These are phyloP conservation scores for Dicyrtomina minuta DNA, from an alignment of 2,888 invertebrate species.

Conservation along the genomic window DNA sequence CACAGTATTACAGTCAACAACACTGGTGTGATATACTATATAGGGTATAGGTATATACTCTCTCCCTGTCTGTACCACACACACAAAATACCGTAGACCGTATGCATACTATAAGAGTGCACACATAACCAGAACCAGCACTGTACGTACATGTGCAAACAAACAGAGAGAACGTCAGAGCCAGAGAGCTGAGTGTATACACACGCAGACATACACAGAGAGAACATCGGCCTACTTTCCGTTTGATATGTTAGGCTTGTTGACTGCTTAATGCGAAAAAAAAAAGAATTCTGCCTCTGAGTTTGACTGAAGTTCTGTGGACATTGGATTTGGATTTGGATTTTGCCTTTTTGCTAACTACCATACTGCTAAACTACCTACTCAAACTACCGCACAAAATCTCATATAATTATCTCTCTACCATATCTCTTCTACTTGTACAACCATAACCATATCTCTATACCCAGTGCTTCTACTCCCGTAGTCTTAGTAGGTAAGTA, in stretches of 20 bases:
- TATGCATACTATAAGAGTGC: background rate
- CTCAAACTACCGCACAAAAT: too few species aligned
- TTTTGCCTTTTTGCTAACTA: conserved; percentile 1
- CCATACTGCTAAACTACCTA: background rate
- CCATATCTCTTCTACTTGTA: too few species aligned
- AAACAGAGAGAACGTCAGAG: background rate
- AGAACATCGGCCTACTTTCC: conserved; percentile 47
- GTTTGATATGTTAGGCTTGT: conserved; percentile 3
- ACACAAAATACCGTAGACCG: conserved; percentile 23
- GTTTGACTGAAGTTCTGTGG: background rate
- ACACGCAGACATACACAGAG: conserved; percentile 16
- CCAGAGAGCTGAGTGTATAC: background rate
- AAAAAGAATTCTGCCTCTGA: conserved; percentile 11
- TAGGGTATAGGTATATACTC: too few species aligned
- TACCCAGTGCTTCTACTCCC: too few species aligned
- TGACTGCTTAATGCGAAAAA: conserved; percentile 12
- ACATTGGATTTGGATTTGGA: background rate
- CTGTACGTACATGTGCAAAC: background rate
- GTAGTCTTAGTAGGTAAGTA: too few species aligned
- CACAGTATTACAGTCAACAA: background rate
- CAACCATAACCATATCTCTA: too few species aligned
- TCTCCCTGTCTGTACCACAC: background rate
- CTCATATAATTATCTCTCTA: too few species aligned
- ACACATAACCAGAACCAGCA: background rate
- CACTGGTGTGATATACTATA: background rate